Percentiles rank a stretch among this genome's conserved stretches.
These are phyloP conservation scores for Caenorhabditis drosophilae DNA, from an alignment of 2,888 invertebrate genomes.

Conservation along the genomic window DNA sequence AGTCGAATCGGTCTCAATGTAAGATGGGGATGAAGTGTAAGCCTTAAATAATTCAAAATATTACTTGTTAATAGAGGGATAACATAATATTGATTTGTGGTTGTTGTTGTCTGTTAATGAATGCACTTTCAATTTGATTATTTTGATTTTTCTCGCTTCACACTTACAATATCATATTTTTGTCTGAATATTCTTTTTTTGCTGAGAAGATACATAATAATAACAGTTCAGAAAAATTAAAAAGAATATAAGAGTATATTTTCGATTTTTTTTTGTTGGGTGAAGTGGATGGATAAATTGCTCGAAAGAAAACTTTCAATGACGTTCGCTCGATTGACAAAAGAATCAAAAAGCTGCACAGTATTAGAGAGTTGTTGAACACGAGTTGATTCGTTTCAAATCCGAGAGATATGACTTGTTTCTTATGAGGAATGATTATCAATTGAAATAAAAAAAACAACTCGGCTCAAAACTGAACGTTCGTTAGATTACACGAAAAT, in stretches of 20 bases:
- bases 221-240: no score
- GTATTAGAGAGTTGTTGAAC: not conserved
- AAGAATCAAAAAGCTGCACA: not conserved
- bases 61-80: slow-evolving; percentile 1
- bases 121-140: no score
- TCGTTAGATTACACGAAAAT: no score
- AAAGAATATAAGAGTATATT: no score
- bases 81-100: not conserved
- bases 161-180: slow-evolving; percentile 40
- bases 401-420: no score
- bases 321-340: not conserved
- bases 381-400: no score
- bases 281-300: slow-evolving; percentile 1
- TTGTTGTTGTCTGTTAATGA: no score
- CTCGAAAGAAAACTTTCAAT: not conserved
- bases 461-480: no score
- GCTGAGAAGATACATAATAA: slow-evolving; percentile 49
- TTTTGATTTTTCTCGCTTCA: no score
- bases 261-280: not conserved
- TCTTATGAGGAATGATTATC: no score
- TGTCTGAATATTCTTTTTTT: slow-evolving; percentile 47
- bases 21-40: slow-evolving; percentile 51
- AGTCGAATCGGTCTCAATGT: slow-evolving; percentile 51
- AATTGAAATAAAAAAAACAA: no score
- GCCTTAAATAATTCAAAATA: slow-evolving; percentile 46